Conservation (phyloP, 1,140 invertebrate species). For the Trichonephila clavipes region DNA sequence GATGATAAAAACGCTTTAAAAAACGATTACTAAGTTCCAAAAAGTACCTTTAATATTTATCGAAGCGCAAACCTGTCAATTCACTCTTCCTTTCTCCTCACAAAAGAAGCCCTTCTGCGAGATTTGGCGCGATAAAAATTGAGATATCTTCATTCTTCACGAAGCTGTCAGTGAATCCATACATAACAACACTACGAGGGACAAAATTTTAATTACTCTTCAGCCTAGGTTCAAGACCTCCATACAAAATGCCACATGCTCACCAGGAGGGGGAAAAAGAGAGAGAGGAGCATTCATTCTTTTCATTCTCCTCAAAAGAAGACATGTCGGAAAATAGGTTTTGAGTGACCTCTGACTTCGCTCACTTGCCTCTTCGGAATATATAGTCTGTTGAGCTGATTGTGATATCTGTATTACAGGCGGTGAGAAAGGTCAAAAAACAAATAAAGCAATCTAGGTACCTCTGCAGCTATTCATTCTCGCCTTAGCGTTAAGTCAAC, state of each 20-base stretch:
- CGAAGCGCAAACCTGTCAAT: constrained; percentile 4
- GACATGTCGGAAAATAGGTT: constrained; percentile 73
- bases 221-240: constrained; percentile 46
- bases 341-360: constrained; percentile 56
- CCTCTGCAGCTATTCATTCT: constrained; percentile 55
- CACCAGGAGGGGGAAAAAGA: not conserved
- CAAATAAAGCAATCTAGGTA: constrained; percentile 42
- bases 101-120: not conserved
- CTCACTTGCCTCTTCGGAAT: not conserved
- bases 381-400: constrained; percentile 36
- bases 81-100: not conserved
- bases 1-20: too few species aligned
- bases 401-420: constrained; percentile 69
- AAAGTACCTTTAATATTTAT: not conserved
- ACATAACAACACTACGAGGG: constrained; percentile 65
- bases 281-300: not conserved
- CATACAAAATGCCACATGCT: not conserved
- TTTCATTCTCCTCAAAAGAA: constrained; percentile 60
- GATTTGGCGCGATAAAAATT: constrained; percentile 21
- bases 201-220: constrained; percentile 72
- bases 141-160: not conserved
- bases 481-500: constrained; percentile 1
- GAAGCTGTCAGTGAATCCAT: constrained; percentile 64
- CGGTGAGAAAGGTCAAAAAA: constrained; percentile 57
- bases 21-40: not conserved